Evolutionary conservation across 1,140 invertebrate species (phyloP).

Genomic region (Ylistrum balloti): DNA sequence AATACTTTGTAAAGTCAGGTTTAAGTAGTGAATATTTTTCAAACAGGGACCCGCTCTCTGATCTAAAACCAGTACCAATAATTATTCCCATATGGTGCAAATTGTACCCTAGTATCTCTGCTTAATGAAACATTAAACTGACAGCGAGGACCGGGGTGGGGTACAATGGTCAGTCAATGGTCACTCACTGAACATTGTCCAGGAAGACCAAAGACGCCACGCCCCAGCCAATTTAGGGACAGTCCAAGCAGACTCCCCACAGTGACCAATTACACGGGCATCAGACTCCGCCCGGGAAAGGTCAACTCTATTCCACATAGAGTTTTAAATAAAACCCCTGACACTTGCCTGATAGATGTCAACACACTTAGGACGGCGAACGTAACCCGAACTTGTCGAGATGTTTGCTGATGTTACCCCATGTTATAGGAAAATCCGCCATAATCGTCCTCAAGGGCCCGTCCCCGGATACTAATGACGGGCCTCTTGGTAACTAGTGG

Average conservation of each 20-base stretch:
- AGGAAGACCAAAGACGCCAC: background rate
- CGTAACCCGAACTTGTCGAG: background rate
- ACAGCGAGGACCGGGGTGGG: background rate
- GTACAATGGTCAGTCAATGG: background rate
- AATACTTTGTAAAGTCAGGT: background rate
- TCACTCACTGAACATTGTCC: background rate
- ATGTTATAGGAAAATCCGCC: background rate
- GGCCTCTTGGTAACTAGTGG: background rate
- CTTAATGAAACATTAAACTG: constrained; percentile 15
- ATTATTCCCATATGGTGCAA: constrained; percentile 39
- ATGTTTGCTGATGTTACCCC: background rate
- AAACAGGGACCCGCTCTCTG: background rate
- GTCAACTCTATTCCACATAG: background rate
- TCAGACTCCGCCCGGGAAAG: constrained; percentile 14
- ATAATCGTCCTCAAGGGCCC: background rate
- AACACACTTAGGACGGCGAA: background rate
- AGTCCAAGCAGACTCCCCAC: background rate
- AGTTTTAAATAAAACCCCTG: constrained; percentile 22
- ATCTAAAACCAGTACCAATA: background rate
- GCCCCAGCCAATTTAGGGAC: constrained; percentile 36
- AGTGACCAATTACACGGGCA: constrained; percentile 24
- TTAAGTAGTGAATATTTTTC: constrained; percentile 40
- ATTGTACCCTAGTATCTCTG: background rate
- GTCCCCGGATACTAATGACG: background rate
- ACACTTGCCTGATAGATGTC: background rate